Evolutionary conservation across 2,113 vertebrate genomes (phyloP).

Genomic region (Rattus rattus): DNA sequence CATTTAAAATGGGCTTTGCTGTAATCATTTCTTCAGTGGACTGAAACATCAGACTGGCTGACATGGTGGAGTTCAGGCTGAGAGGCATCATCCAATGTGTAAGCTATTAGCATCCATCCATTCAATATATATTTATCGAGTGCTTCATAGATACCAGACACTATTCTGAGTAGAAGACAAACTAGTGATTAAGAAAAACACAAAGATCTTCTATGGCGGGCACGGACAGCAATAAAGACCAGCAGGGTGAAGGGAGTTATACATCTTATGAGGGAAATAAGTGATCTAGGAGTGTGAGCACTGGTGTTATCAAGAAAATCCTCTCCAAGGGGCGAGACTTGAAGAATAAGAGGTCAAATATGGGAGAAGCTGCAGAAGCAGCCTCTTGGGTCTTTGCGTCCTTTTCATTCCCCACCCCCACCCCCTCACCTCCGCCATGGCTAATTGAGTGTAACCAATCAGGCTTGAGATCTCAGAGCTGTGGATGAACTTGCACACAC

Average conservation of each 20-base stretch:
- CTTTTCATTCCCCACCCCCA: neutral
- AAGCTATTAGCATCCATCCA: neutral
- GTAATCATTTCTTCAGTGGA: conserved; percentile 26
- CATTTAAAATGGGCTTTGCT: neutral
- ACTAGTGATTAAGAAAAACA: neutral
- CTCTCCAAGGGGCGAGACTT: neutral
- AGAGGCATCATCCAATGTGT: neutral
- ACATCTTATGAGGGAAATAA: neutral
- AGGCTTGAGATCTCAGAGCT: neutral
- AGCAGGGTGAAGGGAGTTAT: neutral
- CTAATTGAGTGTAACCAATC: neutral
- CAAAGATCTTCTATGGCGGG: neutral
- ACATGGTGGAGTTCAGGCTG: neutral
- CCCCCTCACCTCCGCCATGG: neutral
- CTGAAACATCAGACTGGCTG: neutral
- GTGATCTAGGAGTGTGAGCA: neutral
- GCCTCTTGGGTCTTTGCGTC: neutral
- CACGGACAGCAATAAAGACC: neutral
- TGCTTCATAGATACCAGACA: neutral
- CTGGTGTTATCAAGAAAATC: neutral
- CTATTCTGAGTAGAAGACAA: neutral
- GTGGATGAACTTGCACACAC: neutral
- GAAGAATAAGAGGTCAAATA: conserved; percentile 31
- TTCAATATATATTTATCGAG: neutral
- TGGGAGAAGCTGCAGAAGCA: neutral